Evolutionary conservation across 1,140 invertebrate genomes (phyloP), one percentile per base, ranked within the genome.

Genomic region (Penaeus chinensis): DNA sequence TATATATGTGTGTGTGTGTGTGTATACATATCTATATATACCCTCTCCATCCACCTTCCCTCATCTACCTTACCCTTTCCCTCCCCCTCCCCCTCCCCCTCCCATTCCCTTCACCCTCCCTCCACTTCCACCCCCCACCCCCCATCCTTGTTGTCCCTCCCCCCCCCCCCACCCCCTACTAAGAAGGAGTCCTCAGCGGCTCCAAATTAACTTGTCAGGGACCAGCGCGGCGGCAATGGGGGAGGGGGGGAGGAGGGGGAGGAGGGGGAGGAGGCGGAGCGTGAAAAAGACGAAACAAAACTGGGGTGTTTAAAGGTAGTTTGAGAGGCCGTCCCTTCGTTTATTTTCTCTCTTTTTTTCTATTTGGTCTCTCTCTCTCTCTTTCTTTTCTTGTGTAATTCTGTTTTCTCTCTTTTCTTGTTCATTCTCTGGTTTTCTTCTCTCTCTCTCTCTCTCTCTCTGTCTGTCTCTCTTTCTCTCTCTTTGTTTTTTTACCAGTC

Each of bases 1-100:
- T 63, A 82, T 63, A 65, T 63, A 82, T 63, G 66, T 63, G 66
- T 63, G 63, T 63, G 63, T 63, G 47, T 63, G 63, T 63, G 66
- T 63, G 42, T 63, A 63, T 65, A 47, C 27, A 37, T 78, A 8
- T 27, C 0, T 65, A 16, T 65, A 60, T 65, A 24, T 63, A 60
- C 37, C 79, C 37, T 62, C 37, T 32, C 65, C 79, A 63, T 62
- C 65, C 79, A 32, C 79, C 65, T 32, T 32, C 79, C 24, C 78
- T 80, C 78, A 27, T 42, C 62, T 24, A 60, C 78, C 62, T 22
- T 80, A 20, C n/a, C 78, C 24, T 19, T 61, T 62, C 65, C 79
- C 32, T 32, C 65, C 79, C 65, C 37, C 65, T 20, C 42, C 80
- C 37, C 78, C 32, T 32, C 63, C 42, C 22, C 66, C 20, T 22